Conservation (phyloP, 2,113 vertebrate genomes). For the Sylvietta virens region DNA sequence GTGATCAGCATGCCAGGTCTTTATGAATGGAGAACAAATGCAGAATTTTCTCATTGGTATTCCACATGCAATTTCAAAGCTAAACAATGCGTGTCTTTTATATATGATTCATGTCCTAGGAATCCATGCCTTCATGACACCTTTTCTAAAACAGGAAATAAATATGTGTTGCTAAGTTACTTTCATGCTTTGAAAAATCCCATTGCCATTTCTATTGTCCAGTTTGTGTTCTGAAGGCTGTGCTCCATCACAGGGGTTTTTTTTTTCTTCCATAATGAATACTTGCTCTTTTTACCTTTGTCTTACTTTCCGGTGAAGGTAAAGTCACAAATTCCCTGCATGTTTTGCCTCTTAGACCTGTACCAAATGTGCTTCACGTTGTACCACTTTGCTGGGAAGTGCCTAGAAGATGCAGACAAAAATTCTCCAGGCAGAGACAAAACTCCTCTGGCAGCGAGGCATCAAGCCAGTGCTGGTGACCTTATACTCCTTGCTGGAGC, state of each 20-base stretch:
- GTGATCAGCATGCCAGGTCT: not conserved
- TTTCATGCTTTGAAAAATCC: not conserved
- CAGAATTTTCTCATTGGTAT: not conserved
- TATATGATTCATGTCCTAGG: constrained; percentile 39
- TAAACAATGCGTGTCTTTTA: not conserved
- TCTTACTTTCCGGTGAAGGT: not conserved
- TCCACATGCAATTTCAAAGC: not conserved
- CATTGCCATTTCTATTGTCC: constrained; percentile 18
- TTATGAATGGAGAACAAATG: not conserved
- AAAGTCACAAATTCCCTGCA: not conserved
- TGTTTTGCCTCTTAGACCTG: not conserved
- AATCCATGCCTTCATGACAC: constrained; percentile 44
- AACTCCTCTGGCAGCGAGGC: not conserved
- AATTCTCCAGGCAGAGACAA: not conserved
- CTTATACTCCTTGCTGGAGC: not conserved
- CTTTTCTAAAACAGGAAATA: constrained; percentile 57
- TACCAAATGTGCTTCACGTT: not conserved
- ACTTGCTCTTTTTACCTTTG: constrained; percentile 22
- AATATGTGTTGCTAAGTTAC: constrained; percentile 60
- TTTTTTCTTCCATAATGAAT: not conserved
- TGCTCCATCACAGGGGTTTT: not conserved
- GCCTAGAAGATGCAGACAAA: not conserved
- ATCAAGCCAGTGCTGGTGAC: not conserved
- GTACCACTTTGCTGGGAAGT: not conserved
- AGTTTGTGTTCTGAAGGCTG: not conserved